phyloP scores from a whole-genome alignment of 2,888 invertebrate species.

The Bombylius discolor region DNA sequence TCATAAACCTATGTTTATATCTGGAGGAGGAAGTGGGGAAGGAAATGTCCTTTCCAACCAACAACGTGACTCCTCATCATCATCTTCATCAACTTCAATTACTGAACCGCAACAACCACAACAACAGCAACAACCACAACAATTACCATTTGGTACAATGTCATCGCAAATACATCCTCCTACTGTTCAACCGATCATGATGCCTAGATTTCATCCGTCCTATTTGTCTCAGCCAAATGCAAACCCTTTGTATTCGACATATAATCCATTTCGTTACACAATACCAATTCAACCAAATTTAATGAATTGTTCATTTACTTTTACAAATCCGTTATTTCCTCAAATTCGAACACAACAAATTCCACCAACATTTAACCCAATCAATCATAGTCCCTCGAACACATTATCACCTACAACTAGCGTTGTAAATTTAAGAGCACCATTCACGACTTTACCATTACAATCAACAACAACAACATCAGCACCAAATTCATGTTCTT shows the following conservation, averaged over 20 bases:
- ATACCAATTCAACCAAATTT: conserved; percentile 1
- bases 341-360: background rate
- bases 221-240: background rate
- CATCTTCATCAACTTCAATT: conserved; percentile 11
- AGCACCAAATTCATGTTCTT: conserved; percentile 3
- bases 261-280: background rate
- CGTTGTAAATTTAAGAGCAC: background rate
- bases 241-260: background rate
- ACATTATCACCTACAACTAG: too few species aligned
- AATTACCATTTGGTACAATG: conserved; percentile 7
- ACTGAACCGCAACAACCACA: background rate
- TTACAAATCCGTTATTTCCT: conserved; percentile 1
- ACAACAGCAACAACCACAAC: conserved; percentile 10
- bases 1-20: conserved; percentile 25
- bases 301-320: background rate
- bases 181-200: conserved; percentile 11
- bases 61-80: conserved; percentile 19
- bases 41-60: conserved; percentile 23
- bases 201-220: background rate
- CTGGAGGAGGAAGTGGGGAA: conserved; percentile 35
- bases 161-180: conserved; percentile 9
- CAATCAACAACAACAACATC: conserved; percentile 13
- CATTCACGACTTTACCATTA: background rate
- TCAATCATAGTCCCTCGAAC: too few species aligned
- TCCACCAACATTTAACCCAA: background rate